A percentile compares a stretch with the other conserved stretches of the same genome.
Evolutionary conservation across 1,140 invertebrate genomes (phyloP).

Genomic region (Mizuhopecten yessoensis): DNA sequence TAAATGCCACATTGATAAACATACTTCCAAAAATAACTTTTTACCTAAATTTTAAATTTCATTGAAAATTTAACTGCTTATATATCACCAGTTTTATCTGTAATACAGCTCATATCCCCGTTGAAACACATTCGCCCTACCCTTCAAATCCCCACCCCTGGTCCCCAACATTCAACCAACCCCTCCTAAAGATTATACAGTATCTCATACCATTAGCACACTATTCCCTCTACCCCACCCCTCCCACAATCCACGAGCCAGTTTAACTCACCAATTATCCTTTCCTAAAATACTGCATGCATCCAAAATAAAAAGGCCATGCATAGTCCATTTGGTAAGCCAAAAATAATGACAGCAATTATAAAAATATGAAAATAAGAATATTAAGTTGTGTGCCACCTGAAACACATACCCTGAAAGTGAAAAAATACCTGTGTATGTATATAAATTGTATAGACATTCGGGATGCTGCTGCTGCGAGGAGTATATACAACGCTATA

Average conservation of each 20-base stretch:
- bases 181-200: not conserved
- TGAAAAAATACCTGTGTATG: not conserved
- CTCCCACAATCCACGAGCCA: not conserved
- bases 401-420: slow-evolving; percentile 12
- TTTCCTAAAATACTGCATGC: not conserved
- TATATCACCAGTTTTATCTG: no score
- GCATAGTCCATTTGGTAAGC: not conserved
- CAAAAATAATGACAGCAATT: not conserved
- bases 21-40: not conserved
- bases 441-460: not conserved
- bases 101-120: no score
- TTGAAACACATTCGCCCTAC: no score
- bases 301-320: not conserved
- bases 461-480: not conserved
- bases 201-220: no score
- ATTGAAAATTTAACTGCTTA: not conserved
- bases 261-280: not conserved
- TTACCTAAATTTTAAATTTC: not conserved
- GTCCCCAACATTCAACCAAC: not conserved
- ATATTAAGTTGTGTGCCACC: not conserved
- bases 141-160: not conserved
- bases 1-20: slow-evolving; percentile 20
- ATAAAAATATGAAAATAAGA: not conserved
- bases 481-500: not conserved
- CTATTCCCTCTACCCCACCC: not conserved